phyloP scores from a whole-genome alignment of 2,888 invertebrate genomes.

The Sphaerophoria rueppellii region DNA sequence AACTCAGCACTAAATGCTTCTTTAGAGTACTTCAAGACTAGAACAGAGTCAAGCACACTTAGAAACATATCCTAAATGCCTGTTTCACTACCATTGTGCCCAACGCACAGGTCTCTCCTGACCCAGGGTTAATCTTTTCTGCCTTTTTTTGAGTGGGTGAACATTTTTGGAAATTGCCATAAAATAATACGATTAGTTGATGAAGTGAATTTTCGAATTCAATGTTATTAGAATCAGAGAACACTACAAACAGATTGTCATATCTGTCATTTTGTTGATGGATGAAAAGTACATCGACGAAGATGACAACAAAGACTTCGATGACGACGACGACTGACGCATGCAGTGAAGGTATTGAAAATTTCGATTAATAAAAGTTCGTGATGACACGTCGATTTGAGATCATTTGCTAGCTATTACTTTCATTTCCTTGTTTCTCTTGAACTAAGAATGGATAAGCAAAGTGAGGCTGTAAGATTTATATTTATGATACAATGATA shows the following conservation, averaged over 20 bases:
- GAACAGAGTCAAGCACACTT: conserved; percentile 45
- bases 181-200: conserved; percentile 65
- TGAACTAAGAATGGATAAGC: conserved; percentile 9
- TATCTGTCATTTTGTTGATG: conserved; percentile 2
- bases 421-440: neutral
- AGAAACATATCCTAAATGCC: conserved; percentile 38
- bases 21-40: neutral
- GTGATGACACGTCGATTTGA: conserved; percentile 51
- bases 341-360: neutral
- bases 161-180: conserved; percentile 47
- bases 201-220: conserved; percentile 54
- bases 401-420: conserved; percentile 61
- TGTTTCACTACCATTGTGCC: neutral
- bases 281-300: neutral
- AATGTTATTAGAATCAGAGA: conserved; percentile 1
- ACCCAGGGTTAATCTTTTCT: conserved; percentile 48
- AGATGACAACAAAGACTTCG: too few species aligned
- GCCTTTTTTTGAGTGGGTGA: neutral
- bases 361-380: conserved; percentile 49
- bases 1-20: conserved; percentile 34
- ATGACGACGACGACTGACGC: neutral
- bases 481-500: conserved; percentile 51
- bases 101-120: conserved; percentile 32
- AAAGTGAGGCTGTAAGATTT: neutral
- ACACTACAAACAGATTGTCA: conserved; percentile 10